phyloP scores from a whole-genome alignment of 2,888 invertebrate species.

The Saturnia pavonia region DNA sequence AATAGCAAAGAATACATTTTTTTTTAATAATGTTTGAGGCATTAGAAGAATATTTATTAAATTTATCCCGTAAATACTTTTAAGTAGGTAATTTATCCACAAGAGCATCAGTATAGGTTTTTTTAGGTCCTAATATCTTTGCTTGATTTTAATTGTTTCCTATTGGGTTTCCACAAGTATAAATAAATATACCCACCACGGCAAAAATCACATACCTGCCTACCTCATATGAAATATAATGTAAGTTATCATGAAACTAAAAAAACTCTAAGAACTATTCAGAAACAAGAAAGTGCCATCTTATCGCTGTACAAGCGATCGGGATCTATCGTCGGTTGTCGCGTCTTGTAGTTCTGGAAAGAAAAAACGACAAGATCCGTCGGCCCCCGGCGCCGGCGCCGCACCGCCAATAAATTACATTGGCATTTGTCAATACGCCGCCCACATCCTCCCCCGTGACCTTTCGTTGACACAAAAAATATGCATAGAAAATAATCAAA shows the following conservation, averaged over 20 bases:
- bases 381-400: constrained; percentile 51
- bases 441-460: constrained; percentile 51
- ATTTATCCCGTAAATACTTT: no score
- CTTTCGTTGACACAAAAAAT: neutral
- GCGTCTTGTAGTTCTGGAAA: neutral
- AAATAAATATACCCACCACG: no score
- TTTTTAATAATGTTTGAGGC: no score
- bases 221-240: neutral
- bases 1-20: no score
- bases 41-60: no score
- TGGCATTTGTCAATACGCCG: constrained; percentile 69
- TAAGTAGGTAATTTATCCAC: no score
- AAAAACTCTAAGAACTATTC: neutral
- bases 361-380: constrained; percentile 14
- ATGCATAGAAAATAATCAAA: constrained; percentile 1
- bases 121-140: no score
- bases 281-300: constrained; percentile 4
- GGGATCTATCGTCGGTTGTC: constrained; percentile 9
- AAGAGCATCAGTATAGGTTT: no score
- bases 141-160: no score
- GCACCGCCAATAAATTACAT: constrained; percentile 67
- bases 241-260: neutral
- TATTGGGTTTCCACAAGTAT: no score
- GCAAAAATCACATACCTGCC: no score
- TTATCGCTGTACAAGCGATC: constrained; percentile 8